Conservation (phyloP, 2,797 vertebrate genomes). For the Siniperca undulata region DNA sequence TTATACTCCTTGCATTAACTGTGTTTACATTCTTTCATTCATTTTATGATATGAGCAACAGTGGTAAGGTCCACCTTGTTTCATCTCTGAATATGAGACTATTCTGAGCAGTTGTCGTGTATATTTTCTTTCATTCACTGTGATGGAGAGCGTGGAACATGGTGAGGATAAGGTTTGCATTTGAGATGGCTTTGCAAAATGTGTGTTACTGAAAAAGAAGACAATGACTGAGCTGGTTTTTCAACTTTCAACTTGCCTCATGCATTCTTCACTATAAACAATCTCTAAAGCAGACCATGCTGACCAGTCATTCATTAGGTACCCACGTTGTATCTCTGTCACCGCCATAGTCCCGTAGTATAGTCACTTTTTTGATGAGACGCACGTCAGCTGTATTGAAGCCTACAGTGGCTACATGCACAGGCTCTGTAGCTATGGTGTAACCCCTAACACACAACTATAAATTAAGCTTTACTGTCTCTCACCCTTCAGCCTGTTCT, state of each 20-base stretch:
- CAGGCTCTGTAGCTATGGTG: neutral
- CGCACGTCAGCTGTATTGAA: neutral
- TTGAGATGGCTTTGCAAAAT: neutral
- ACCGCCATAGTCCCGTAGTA: neutral
- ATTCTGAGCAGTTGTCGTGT: neutral
- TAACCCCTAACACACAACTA: neutral
- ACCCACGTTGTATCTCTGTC: neutral
- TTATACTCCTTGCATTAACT: neutral
- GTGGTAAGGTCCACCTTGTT: neutral
- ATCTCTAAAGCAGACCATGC: neutral
- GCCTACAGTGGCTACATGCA: neutral
- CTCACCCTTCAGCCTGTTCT: conserved; percentile 82
- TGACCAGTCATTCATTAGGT: neutral
- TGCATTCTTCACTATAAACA: neutral
- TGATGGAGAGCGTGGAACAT: neutral
- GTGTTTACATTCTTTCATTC: neutral
- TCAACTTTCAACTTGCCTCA: neutral
- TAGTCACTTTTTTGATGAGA: neutral
- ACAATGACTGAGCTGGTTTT: neutral
- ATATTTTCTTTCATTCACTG: neutral
- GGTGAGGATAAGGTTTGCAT: neutral
- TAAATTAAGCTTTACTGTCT: neutral
- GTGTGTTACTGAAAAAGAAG: neutral
- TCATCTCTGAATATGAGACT: neutral
- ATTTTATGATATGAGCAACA: neutral